Evolutionary conservation across 2,113 vertebrate species (phyloP).

Genomic region (Erinaceus europaeus): DNA sequence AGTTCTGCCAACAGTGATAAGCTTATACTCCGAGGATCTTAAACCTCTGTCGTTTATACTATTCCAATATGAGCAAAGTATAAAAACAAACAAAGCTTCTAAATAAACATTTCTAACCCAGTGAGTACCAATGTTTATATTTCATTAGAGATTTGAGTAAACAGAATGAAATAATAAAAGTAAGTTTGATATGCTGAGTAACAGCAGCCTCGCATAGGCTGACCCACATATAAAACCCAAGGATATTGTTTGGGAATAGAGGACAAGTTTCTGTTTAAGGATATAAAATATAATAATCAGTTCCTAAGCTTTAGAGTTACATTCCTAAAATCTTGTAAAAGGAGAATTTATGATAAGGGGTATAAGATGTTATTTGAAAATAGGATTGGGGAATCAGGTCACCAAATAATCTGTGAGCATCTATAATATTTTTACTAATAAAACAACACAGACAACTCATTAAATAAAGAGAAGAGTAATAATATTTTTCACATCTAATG

Average conservation of each 20-base stretch:
- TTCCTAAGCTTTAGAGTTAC: not conserved
- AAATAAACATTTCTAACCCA: conserved; percentile 47
- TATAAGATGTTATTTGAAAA: not conserved
- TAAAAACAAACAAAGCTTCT: conserved; percentile 47
- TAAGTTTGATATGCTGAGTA: conserved; percentile 9
- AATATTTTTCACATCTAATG: conserved; percentile 6
- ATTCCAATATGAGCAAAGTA: not conserved
- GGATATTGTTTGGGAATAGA: conserved; percentile 5
- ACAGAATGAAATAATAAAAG: conserved; percentile 47
- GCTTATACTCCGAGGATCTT: conserved; percentile 1
- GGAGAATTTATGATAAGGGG: conserved; percentile 22
- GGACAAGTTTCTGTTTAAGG: conserved; percentile 3
- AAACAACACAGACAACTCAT: conserved; percentile 1
- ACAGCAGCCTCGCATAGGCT: not conserved
- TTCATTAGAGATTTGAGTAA: conserved; percentile 69
- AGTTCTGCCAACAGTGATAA: conserved; percentile 28
- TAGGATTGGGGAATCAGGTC: not conserved
- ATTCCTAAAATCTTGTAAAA: not conserved
- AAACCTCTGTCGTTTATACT: conserved; percentile 5
- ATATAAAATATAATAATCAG: conserved; percentile 16
- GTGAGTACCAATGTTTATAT: conserved; percentile 3
- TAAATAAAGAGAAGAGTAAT: conserved; percentile 19
- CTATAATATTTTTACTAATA: not conserved
- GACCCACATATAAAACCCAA: not conserved
- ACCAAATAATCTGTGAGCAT: not conserved